phyloP scores from a whole-genome alignment of 2,888 invertebrate species.

The Tridacna gigas region DNA sequence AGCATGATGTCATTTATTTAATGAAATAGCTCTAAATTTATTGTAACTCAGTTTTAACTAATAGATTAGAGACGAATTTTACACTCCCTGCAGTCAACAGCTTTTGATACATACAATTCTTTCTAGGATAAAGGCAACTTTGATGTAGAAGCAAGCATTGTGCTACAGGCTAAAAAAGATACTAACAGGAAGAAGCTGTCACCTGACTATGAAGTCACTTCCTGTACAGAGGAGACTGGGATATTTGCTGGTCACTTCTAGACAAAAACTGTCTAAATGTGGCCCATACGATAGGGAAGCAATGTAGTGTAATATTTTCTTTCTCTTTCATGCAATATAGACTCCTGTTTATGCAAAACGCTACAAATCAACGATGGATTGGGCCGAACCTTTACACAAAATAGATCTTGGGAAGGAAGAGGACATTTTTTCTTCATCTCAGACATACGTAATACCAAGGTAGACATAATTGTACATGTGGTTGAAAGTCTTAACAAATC shows the following conservation, averaged over 20 bases:
- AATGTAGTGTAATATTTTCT: not conserved
- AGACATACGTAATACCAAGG: constrained; percentile 71
- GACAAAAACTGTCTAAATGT: too few relatives aligned
- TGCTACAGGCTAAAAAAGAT: constrained; percentile 67
- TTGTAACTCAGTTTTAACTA: too few relatives aligned
- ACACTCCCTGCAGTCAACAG: too few relatives aligned
- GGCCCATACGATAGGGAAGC: too few relatives aligned
- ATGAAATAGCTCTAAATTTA: too few relatives aligned
- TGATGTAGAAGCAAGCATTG: constrained; percentile 75
- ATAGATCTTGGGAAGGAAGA: constrained; percentile 54
- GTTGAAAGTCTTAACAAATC: too few relatives aligned
- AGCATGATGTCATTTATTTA: too few relatives aligned
- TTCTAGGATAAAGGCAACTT: constrained; percentile 70
- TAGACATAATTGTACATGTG: constrained; percentile 23
- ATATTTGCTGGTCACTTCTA: too few relatives aligned
- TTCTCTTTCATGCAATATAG: constrained; percentile 22
- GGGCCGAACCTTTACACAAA: constrained; percentile 68
- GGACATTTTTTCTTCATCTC: constrained; percentile 54
- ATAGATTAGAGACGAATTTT: too few relatives aligned
- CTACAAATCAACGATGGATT: constrained; percentile 68
- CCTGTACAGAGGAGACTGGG: constrained; percentile 59
- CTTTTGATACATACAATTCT: too few relatives aligned
- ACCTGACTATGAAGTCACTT: constrained; percentile 45
- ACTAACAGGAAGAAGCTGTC: constrained; percentile 60
- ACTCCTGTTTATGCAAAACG: constrained; percentile 64